Evolutionary conservation across 2,113 vertebrate genomes (phyloP), one percentile per base, ranked within the genome.

Genomic region (Lophius piscatorius): DNA sequence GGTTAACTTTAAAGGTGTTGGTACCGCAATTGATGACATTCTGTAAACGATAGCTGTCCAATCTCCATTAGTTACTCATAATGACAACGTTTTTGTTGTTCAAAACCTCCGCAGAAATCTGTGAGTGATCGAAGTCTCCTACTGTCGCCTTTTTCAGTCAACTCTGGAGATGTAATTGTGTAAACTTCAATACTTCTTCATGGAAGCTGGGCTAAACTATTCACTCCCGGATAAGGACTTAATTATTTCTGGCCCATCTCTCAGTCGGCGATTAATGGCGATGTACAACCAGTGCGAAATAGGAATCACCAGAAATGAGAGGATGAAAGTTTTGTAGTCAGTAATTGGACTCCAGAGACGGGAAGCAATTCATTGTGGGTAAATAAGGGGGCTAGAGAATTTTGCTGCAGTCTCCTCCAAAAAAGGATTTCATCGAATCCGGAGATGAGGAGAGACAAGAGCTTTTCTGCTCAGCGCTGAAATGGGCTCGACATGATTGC

Each of bases 341-440:
- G 40, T 87, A 88, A 83, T 85, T 84, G 68, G 70, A 52, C 79
- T 65, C 39, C 7, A 49, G 70, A 70, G 76, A 74, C 59, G 20
- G 35, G 40, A 65, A 24, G 58, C 24, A 59, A 50, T 81, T 61
- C 76, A 49, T 62, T 60, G 33, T 17, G 17, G 48, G 40, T 34
- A 36, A 52, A 39, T 26, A 6, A 12, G 17, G 24, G 8, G 12
- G 22, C n/a, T n/a, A n/a, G 47, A 55, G 51, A 48, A 45, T 74
- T 71, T 68, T 61, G 44, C 34, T 78, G 58, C 62, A 70, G 67
- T 78, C 39, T 52, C 63, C 33, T 78, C 61, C 49, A 49, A 62
- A n/a, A n/a, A 18, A 20, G 23, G 10, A 62, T 38, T 21, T 68
- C 74, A 78, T 76, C 67, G 69, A 54, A 16, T 10, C 4, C 35